Evolutionary conservation across 2,113 vertebrate genomes (phyloP).

Genomic region (Chamaea fasciata): DNA sequence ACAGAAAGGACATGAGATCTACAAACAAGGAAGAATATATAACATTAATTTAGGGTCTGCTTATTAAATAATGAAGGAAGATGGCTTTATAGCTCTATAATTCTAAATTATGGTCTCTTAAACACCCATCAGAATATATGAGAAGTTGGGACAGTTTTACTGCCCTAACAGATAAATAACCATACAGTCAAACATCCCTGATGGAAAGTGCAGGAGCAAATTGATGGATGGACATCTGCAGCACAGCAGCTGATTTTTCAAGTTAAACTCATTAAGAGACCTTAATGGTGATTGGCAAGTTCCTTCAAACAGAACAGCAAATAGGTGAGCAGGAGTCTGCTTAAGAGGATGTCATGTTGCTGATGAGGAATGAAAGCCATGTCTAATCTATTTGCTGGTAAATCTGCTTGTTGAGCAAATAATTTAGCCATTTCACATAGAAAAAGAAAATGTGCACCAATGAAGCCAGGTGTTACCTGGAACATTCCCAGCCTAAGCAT

Average conservation of each 20-base stretch:
- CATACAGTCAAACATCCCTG: neutral
- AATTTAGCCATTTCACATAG: neutral
- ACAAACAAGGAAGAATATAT: neutral
- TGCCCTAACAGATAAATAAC: constrained; percentile 39
- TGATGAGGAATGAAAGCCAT: constrained; percentile 48
- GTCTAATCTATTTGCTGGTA: constrained; percentile 43
- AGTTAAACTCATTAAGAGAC: constrained; percentile 32
- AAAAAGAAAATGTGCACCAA: neutral
- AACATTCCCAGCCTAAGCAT: neutral
- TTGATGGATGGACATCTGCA: neutral
- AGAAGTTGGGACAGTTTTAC: constrained; percentile 24
- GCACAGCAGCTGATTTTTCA: neutral
- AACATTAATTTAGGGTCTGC: neutral
- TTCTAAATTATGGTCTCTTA: constrained; percentile 23
- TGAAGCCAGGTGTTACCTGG: neutral
- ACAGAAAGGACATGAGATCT: neutral
- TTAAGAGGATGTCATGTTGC: neutral
- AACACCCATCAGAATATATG: constrained; percentile 7
- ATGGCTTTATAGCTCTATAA: constrained; percentile 37
- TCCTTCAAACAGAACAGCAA: neutral
- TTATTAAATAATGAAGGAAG: constrained; percentile 27
- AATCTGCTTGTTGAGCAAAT: constrained; percentile 25
- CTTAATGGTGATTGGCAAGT: constrained; percentile 38
- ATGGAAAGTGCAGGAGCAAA: neutral
- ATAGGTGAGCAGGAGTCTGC: neutral